Conservation (phyloP, 2,113 vertebrate species). For the Chitala chitala region DNA sequence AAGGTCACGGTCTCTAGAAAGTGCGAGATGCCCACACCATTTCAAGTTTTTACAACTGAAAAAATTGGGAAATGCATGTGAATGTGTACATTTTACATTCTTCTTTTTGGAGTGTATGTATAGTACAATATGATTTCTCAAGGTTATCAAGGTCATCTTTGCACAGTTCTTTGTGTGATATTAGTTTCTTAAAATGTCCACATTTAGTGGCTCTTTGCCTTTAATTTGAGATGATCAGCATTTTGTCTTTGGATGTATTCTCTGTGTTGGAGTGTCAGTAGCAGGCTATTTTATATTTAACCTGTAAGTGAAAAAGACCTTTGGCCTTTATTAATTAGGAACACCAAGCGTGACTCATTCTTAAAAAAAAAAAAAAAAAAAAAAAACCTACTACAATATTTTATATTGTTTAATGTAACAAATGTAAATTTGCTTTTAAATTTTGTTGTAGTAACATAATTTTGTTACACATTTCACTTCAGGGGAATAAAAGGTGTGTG, state of each 20-base stretch:
- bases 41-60: not conserved
- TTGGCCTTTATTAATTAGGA: too few species aligned
- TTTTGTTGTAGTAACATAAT: too few species aligned
- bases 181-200: too few species aligned
- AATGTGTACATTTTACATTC: not conserved
- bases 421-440: too few species aligned
- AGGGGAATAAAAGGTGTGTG: too few species aligned
- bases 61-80: not conserved
- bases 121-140: not conserved
- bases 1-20: not conserved
- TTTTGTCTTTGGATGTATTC: not conserved
- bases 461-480: too few species aligned
- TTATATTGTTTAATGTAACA: not conserved
- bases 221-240: not conserved
- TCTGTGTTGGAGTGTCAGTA: too few species aligned
- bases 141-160: too few species aligned
- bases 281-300: slow-evolving; percentile 8
- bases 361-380: not conserved
- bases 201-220: not conserved
- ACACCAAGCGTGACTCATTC: too few species aligned
- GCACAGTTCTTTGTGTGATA: too few species aligned
- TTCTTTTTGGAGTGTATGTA: not conserved
- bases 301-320: not conserved
- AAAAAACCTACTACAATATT: not conserved
- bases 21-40: not conserved